Evolutionary conservation across 2,888 invertebrate genomes (phyloP).

Genomic region (Chymomyza amoena): DNA sequence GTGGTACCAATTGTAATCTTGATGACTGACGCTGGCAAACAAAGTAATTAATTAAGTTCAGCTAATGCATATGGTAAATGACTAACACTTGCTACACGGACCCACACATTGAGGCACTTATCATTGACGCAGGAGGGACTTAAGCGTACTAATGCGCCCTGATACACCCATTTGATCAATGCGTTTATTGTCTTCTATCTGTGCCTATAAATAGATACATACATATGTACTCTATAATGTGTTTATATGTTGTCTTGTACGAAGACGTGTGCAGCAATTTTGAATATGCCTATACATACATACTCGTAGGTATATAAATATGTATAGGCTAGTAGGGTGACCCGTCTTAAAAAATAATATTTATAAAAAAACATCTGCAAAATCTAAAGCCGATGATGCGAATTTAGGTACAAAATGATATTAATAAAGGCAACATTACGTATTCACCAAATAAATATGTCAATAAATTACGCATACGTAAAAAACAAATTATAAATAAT

Average conservation of each 20-base stretch:
- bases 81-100: neutral
- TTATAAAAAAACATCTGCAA: too few species aligned
- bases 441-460: too few species aligned
- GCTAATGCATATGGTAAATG: conserved; percentile 9
- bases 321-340: neutral
- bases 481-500: too few species aligned
- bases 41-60: conserved; percentile 29
- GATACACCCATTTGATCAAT: conserved; percentile 20
- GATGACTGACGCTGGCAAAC: neutral
- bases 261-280: conserved; percentile 6
- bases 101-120: neutral
- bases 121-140: neutral
- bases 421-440: too few species aligned
- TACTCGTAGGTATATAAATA: too few species aligned
- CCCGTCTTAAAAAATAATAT: too few species aligned
- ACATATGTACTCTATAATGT: neutral
- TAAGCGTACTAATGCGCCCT: conserved; percentile 13
- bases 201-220: neutral
- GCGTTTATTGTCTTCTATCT: neutral
- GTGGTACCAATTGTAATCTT: neutral
- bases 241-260: neutral
- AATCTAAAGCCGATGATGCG: too few species aligned
- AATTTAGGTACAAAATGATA: too few species aligned
- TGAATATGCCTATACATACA: conserved; percentile 2
- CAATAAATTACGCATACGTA: too few species aligned